Evolutionary conservation across 2,888 invertebrate species (phyloP).

Genomic region (Diadegma fenestrale): DNA sequence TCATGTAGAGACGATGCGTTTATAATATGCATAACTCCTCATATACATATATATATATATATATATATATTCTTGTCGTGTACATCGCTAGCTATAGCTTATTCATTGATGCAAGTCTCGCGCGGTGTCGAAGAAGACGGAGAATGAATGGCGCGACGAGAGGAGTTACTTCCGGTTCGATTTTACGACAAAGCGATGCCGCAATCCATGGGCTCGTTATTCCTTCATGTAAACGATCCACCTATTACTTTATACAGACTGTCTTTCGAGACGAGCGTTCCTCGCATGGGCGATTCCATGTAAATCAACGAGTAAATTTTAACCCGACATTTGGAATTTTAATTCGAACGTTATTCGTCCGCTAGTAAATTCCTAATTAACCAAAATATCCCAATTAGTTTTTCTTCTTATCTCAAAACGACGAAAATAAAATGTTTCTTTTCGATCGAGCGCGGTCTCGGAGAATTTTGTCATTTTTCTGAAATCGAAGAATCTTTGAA

Average conservation of each 20-base stretch:
- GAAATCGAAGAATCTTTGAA: neutral
- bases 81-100: constrained; percentile 38
- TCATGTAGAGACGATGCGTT: constrained; percentile 20
- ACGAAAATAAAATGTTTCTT: neutral
- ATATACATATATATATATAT: neutral
- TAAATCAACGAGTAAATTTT: neutral
- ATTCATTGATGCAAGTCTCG: constrained; percentile 68
- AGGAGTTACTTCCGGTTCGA: constrained; percentile 62
- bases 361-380: neutral
- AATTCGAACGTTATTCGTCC: neutral
- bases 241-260: constrained; percentile 8
- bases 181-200: constrained; percentile 67
- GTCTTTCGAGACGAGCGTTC: neutral
- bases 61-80: constrained; percentile 35
- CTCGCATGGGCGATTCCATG: constrained; percentile 15
- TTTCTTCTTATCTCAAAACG: neutral
- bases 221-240: constrained; percentile 64
- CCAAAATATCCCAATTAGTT: neutral
- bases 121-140: constrained; percentile 60
- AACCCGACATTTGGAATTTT: neutral
- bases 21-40: constrained; percentile 19
- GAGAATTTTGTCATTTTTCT: neutral
- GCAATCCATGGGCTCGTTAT: constrained; percentile 63
- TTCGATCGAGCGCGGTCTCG: neutral
- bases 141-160: constrained; percentile 61